phyloP scores from a whole-genome alignment of 2,888 invertebrate genomes.

The Fragum whitleyi region DNA sequence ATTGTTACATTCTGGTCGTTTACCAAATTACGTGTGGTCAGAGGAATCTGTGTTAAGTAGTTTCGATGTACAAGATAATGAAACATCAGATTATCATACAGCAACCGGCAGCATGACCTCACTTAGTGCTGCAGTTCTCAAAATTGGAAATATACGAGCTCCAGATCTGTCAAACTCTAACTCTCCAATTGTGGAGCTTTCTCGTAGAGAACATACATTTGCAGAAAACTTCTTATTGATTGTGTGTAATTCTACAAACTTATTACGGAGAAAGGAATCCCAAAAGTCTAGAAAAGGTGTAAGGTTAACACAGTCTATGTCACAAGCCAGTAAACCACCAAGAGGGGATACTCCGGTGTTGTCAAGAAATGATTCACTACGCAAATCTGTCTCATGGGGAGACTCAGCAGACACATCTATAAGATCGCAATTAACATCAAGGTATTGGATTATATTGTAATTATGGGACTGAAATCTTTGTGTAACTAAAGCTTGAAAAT shows the following conservation, averaged over 20 bases:
- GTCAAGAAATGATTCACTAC: conserved; percentile 77
- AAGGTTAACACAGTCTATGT: conserved; percentile 51
- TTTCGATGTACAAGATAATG: conserved; percentile 59
- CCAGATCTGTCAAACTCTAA: conserved; percentile 80
- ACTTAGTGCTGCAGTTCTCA: conserved; percentile 77
- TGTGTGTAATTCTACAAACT: conserved; percentile 83
- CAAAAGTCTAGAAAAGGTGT: conserved; percentile 54
- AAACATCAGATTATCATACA: conserved; percentile 80
- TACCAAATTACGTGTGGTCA: conserved; percentile 78
- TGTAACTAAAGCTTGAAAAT: too few species aligned
- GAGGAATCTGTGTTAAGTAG: conserved; percentile 66
- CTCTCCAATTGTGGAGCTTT: conserved; percentile 81
- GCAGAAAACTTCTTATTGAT: conserved; percentile 82
- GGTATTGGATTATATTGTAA: too few species aligned
- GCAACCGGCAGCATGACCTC: conserved; percentile 78
- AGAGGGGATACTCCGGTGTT: conserved; percentile 77
- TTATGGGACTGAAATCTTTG: too few species aligned
- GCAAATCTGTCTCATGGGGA: conserved; percentile 84
- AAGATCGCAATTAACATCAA: conserved; percentile 74
- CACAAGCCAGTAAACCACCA: conserved; percentile 61
- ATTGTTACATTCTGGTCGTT: conserved; percentile 69
- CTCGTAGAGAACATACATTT: conserved; percentile 81
- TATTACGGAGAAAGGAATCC: conserved; percentile 78
- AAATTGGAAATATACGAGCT: conserved; percentile 76
- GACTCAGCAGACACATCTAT: conserved; percentile 82